Percentiles rank a stretch among this genome's conserved stretches.
These are phyloP conservation scores for Varanus komodoensis DNA, from an alignment of 2,113 vertebrate genomes.

Conservation along the genomic window DNA sequence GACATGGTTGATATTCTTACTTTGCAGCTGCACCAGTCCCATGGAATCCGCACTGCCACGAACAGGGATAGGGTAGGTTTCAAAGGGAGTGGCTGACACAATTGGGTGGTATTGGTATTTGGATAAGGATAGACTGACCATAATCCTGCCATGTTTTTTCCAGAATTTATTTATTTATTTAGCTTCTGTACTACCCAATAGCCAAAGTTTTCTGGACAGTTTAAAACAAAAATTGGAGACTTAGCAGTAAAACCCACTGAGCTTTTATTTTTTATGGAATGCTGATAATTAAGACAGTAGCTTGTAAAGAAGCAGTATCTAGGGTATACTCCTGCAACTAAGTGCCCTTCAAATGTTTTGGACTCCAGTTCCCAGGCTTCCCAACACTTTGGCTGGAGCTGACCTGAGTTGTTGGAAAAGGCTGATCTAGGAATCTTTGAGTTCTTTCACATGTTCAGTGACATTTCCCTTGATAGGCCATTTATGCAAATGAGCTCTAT, in stretches of 20 bases:
- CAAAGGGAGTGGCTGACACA: not conserved
- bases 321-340: too few species aligned
- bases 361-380: too few species aligned
- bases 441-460: not conserved
- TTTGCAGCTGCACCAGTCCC: not conserved
- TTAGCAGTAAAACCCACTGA: not conserved
- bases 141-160: too few species aligned
- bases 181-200: too few species aligned
- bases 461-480: constrained; percentile 15
- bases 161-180: too few species aligned
- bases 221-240: not conserved
- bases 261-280: constrained; percentile 1
- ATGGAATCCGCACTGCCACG: not conserved
- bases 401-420: too few species aligned
- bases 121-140: not conserved
- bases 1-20: not conserved
- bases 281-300: too few species aligned
- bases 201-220: too few species aligned
- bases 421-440: not conserved
- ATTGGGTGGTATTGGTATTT: not conserved
- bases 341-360: too few species aligned
- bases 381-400: too few species aligned
- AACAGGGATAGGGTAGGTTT: not conserved
- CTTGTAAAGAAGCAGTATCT: not conserved
- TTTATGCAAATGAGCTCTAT: not conserved